Evolutionary conservation across 2,888 invertebrate genomes (phyloP).

Genomic region (Himalopsyche anomala): DNA sequence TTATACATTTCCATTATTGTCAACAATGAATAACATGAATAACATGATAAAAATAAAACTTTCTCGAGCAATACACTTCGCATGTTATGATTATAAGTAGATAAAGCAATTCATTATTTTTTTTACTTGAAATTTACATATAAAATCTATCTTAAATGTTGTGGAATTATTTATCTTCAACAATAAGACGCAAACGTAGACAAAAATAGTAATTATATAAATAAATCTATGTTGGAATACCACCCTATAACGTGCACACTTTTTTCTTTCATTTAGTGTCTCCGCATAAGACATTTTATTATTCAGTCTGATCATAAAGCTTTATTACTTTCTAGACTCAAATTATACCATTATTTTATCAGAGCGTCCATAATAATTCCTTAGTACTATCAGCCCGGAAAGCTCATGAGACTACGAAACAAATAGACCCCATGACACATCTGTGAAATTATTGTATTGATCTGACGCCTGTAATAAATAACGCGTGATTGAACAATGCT

Average conservation of each 20-base stretch:
- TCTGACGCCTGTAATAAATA: background rate
- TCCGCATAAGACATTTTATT: background rate
- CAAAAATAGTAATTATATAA: background rate
- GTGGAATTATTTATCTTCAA: background rate
- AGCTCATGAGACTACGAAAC: background rate
- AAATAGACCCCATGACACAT: too few species aligned
- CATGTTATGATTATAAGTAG: background rate
- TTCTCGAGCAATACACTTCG: background rate
- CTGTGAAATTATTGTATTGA: background rate
- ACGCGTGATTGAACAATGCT: background rate
- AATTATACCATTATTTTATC: slow-evolving; percentile 3
- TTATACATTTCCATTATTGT: too few species aligned
- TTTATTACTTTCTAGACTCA: background rate
- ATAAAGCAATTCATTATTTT: background rate
- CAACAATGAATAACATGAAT: too few species aligned
- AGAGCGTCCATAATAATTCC: slow-evolving; percentile 1
- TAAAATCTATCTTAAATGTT: background rate
- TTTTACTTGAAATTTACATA: background rate
- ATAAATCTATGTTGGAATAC: background rate
- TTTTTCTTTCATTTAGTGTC: background rate
- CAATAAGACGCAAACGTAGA: background rate
- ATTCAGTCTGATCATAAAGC: slow-evolving; percentile 21
- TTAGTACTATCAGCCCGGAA: background rate
- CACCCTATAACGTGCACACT: background rate
- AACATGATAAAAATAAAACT: background rate